Conservation (phyloP, 2,113 vertebrate species). For the Gavialis gangeticus region DNA sequence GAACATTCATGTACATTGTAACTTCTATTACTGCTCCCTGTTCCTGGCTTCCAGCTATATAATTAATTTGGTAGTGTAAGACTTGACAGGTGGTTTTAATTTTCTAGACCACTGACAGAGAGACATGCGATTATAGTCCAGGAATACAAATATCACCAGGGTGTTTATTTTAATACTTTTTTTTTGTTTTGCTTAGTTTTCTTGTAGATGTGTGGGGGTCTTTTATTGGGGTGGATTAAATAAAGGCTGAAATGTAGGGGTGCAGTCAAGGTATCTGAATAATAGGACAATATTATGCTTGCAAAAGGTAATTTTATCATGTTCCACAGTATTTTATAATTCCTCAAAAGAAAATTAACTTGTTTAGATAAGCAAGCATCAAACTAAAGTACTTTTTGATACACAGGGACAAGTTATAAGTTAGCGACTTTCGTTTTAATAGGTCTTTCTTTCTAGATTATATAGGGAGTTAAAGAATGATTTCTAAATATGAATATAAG, state of each 20-base stretch:
- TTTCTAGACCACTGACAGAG: slow-evolving; percentile 63
- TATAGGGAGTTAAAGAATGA: background rate
- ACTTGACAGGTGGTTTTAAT: slow-evolving; percentile 70
- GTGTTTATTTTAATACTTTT: slow-evolving; percentile 29
- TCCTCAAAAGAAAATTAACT: background rate
- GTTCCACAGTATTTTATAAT: accelerated
- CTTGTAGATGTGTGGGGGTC: background rate
- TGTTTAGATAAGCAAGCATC: background rate
- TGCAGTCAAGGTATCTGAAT: background rate
- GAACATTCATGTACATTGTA: slow-evolving; percentile 4
- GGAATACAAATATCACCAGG: slow-evolving; percentile 46
- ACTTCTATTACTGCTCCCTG: slow-evolving; percentile 35
- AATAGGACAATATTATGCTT: background rate
- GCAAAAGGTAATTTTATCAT: background rate
- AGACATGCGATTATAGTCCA: slow-evolving; percentile 11
- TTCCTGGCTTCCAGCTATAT: slow-evolving; percentile 51
- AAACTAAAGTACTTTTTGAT: background rate
- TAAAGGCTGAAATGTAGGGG: background rate
- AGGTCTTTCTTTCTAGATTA: background rate
- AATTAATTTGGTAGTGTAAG: slow-evolving; percentile 64
- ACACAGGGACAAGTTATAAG: background rate
- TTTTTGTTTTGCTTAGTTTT: slow-evolving; percentile 11
- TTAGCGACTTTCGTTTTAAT: background rate
- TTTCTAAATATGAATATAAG: background rate
- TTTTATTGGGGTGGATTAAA: background rate